Evolutionary conservation across 2,888 invertebrate genomes (phyloP), one percentile per base, ranked within the genome.

Genomic region (Vannuccia rotundouncinata): DNA sequence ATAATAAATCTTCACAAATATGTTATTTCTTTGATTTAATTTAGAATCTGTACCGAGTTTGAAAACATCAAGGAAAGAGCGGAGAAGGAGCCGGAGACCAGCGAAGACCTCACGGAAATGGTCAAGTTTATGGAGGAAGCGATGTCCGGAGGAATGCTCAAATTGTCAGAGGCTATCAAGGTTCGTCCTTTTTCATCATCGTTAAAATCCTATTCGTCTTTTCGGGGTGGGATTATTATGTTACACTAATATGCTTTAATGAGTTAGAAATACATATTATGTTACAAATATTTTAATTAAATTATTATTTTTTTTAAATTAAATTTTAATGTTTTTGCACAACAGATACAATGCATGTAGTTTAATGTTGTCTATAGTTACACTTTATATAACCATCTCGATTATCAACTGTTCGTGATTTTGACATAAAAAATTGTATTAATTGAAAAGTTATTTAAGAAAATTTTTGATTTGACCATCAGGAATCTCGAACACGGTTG

Each of bases 111-210:
- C 31, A 91, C 95, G 83, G 92, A 92, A 82, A 91, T 92, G 88
- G 93, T 93, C 31, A 90, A 92, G 79, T 94, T 93, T 86, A 93
- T 95, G 90, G 90, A 93, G 83, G 90, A 91, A 83, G 94, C 93
- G 0, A 92, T 92, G 84, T 92, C 92, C 1, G 90, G 90, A 45
- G 90, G 92, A 81, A 90, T 95, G 85, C 90, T 91, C 80, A 89
- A 90, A 79, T 89, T 94, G 59, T 91, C 91, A 79, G 91, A 92
- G 83, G 91, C 92, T 84, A 93, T 95, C 81, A 89, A 91, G 81
- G 88, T 85, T 75, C n/a, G 79, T n/a, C n/a, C n/a, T n/a, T n/a
- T n/a, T n/a, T n/a, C 17, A 10, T 59, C 59, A 59, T 59, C 10
- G 10, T 10, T n/a, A 59, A 59, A 10, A 59, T n/a, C 22, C 29